Conservation (phyloP, 1,140 invertebrate species). For the Euura saliciscinereae region DNA sequence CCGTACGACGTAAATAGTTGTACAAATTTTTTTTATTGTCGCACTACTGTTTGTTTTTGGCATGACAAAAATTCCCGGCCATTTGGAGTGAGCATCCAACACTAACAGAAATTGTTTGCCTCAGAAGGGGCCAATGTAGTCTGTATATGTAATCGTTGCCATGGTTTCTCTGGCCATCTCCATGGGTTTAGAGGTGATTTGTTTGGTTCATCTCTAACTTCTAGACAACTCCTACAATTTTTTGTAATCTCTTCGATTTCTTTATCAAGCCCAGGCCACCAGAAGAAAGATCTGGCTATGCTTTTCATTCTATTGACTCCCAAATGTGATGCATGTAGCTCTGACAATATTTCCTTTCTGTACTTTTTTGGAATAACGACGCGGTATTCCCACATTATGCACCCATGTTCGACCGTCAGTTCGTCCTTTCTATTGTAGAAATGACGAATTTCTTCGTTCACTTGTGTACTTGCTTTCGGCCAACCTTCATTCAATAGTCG, state of each 20-base stretch:
- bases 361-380: slow-evolving; percentile 25
- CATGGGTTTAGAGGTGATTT: slow-evolving; percentile 9
- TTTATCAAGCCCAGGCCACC: slow-evolving; percentile 33
- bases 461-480: slow-evolving; percentile 7
- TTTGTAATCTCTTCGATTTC: slow-evolving; percentile 28
- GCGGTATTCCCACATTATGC: slow-evolving; percentile 20
- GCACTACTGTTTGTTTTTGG: too few species aligned
- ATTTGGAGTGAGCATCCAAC: slow-evolving; percentile 16
- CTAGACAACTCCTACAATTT: slow-evolving; percentile 19
- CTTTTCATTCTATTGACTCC: slow-evolving; percentile 34
- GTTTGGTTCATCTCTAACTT: slow-evolving; percentile 12
- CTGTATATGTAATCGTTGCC: slow-evolving; percentile 17
- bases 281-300: slow-evolving; percentile 28
- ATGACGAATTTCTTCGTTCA: not conserved
- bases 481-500: slow-evolving; percentile 7
- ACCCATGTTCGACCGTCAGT: slow-evolving; percentile 17
- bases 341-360: slow-evolving; percentile 23
- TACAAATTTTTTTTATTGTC: too few species aligned
- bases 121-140: slow-evolving; percentile 15
- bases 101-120: slow-evolving; percentile 18
- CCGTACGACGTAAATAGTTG: too few species aligned
- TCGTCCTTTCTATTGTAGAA: slow-evolving; percentile 17
- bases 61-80: not conserved
- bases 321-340: slow-evolving; percentile 32
- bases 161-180: slow-evolving; percentile 19